phyloP scores from a whole-genome alignment of 2,888 invertebrate species.

The Nephrotoma guestfalica region DNA sequence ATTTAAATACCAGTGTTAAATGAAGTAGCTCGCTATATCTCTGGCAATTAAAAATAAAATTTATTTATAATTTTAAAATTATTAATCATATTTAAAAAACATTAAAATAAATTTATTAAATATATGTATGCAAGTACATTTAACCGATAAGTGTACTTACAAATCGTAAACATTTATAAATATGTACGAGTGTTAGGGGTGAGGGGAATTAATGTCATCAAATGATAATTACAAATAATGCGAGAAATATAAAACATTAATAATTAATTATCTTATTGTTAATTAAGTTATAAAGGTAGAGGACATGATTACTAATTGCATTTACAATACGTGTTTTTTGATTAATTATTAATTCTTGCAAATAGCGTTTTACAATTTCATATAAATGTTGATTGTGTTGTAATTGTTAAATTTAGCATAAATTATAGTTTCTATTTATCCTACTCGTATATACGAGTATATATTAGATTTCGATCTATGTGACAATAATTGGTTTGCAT shows the following conservation, averaged over 20 bases:
- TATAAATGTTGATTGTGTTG: not conserved
- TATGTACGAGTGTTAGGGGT: not conserved
- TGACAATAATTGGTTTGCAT: too few relatives aligned
- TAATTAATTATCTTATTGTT: not conserved
- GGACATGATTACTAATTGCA: not conserved
- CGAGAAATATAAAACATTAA: not conserved
- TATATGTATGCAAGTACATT: not conserved
- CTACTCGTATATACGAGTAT: too few relatives aligned
- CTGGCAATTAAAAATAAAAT: not conserved
- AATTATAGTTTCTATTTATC: not conserved
- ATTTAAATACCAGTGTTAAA: not conserved
- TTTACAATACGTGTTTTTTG: not conserved
- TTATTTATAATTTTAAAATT: not conserved
- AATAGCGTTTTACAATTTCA: too few relatives aligned
- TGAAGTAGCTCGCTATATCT: too few relatives aligned
- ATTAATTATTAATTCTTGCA: not conserved
- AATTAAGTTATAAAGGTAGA: not conserved
- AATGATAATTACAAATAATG: not conserved
- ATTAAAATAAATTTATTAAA: not conserved
- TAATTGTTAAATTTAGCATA: not conserved
- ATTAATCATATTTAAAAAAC: not conserved
- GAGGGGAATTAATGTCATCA: not conserved
- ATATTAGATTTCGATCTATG: too few relatives aligned
- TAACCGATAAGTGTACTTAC: not conserved
- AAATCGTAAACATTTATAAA: not conserved